A percentile compares a stretch with the other conserved stretches of the same genome.
Evolutionary conservation across 1,140 invertebrate species (phyloP).

Genomic region (Luehdorfia chinensis): DNA sequence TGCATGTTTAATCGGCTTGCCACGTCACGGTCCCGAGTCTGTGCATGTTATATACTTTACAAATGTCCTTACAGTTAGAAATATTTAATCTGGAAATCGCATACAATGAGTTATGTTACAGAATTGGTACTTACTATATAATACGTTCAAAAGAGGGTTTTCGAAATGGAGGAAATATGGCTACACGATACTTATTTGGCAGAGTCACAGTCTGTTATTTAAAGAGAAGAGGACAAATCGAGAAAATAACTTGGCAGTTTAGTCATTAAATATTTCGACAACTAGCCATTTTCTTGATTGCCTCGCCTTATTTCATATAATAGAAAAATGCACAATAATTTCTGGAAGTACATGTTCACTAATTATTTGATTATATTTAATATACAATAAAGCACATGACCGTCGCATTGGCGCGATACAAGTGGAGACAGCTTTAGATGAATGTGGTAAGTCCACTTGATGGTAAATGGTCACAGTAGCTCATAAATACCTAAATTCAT

Average conservation of each 20-base stretch:
- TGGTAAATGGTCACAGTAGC: no score
- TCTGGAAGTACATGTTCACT: not conserved
- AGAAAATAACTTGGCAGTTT: slow-evolving; percentile 2
- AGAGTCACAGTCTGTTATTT: slow-evolving; percentile 35
- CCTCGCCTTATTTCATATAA: not conserved
- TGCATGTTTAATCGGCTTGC: not conserved
- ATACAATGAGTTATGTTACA: slow-evolving; percentile 10
- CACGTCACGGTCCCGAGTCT: not conserved
- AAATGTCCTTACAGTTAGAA: slow-evolving; percentile 18
- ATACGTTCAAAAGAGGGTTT: slow-evolving; percentile 4
- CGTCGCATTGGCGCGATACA: not conserved
- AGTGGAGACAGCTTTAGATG: no score
- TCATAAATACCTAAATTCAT: no score
- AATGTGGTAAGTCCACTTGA: no score
- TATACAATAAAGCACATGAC: not conserved
- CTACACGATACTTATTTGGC: slow-evolving; percentile 37
- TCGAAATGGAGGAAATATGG: slow-evolving; percentile 18
- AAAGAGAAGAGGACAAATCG: not conserved
- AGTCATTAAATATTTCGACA: no score
- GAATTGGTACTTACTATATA: slow-evolving; percentile 2
- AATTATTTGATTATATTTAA: not conserved
- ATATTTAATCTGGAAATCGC: slow-evolving; percentile 16
- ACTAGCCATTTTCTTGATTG: no score
- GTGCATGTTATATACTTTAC: slow-evolving; percentile 20
- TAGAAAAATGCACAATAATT: slow-evolving; percentile 16